Evolutionary conservation across 2,888 invertebrate species (phyloP).

Genomic region (Eupithecia centaureata): DNA sequence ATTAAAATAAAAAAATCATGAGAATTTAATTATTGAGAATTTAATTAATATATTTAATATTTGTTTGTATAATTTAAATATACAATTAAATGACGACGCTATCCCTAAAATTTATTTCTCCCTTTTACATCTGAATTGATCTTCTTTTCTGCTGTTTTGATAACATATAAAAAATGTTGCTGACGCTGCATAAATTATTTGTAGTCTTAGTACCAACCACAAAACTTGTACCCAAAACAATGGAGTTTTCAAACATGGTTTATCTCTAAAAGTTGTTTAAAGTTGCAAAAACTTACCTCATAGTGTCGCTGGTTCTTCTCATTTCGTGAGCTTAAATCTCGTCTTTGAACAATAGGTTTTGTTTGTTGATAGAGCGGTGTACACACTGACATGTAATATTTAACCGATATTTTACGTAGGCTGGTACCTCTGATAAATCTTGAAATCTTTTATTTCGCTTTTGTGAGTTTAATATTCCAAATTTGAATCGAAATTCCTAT

Average conservation of each 20-base stretch:
- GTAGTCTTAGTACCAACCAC: not conserved
- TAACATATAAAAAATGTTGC: not conserved
- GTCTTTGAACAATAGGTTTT: slow-evolving; percentile 5
- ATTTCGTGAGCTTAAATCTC: slow-evolving; percentile 6
- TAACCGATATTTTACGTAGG: not conserved
- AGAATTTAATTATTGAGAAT: too few species aligned
- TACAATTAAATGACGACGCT: too few species aligned
- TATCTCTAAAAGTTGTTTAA: not conserved
- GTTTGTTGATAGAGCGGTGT: slow-evolving; percentile 5
- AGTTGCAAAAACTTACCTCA: not conserved
- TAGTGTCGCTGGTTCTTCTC: slow-evolving; percentile 3
- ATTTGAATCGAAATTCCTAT: not conserved
- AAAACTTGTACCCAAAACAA: not conserved
- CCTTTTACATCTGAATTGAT: too few species aligned
- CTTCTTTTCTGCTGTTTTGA: not conserved
- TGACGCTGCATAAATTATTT: not conserved
- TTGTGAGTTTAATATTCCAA: not conserved
- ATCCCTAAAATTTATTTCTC: too few species aligned
- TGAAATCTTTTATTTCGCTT: not conserved
- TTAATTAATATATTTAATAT: too few species aligned
- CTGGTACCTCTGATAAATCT: not conserved
- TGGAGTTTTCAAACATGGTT: not conserved
- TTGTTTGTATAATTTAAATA: too few species aligned
- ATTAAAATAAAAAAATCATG: too few species aligned
- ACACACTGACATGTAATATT: not conserved